These are phyloP conservation scores for Chrysodeixis includens DNA, from an alignment of 2,888 invertebrate genomes.

Conservation along the genomic window DNA sequence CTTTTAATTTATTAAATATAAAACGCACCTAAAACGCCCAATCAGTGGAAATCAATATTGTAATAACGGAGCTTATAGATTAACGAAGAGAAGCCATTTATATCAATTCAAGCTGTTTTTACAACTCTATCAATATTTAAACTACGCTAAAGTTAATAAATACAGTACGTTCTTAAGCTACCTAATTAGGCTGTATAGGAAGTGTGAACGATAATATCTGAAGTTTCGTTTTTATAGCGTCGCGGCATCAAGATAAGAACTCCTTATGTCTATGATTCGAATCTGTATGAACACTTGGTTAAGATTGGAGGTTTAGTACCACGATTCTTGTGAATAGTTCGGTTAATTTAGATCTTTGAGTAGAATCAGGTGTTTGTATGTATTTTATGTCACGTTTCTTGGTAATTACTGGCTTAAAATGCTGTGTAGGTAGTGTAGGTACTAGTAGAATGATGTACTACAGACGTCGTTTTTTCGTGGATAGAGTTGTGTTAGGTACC, in stretches of 20 bases:
- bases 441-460: neutral
- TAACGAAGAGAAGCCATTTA: too few relatives aligned
- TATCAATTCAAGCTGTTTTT: too few relatives aligned
- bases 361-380: neutral
- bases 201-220: constrained; percentile 48
- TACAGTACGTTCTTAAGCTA: constrained; percentile 18
- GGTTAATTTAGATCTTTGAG: neutral
- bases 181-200: constrained; percentile 50
- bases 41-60: too few relatives aligned
- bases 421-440: neutral
- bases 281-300: constrained; percentile 21
- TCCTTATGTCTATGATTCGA: constrained; percentile 34
- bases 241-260: constrained; percentile 28
- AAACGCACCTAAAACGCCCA: too few relatives aligned
- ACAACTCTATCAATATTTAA: too few relatives aligned
- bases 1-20: too few relatives aligned
- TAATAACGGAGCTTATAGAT: too few relatives aligned
- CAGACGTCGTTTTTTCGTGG: neutral
- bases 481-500: neutral
- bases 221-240: constrained; percentile 43
- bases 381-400: neutral
- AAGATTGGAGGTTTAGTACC: constrained; percentile 3
- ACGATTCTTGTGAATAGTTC: neutral
- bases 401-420: neutral
- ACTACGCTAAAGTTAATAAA: constrained; percentile 25